Base-by-base conservation (phyloP, 2,113 vertebrate genomes). In the Pteruthius melanotis region DNA sequence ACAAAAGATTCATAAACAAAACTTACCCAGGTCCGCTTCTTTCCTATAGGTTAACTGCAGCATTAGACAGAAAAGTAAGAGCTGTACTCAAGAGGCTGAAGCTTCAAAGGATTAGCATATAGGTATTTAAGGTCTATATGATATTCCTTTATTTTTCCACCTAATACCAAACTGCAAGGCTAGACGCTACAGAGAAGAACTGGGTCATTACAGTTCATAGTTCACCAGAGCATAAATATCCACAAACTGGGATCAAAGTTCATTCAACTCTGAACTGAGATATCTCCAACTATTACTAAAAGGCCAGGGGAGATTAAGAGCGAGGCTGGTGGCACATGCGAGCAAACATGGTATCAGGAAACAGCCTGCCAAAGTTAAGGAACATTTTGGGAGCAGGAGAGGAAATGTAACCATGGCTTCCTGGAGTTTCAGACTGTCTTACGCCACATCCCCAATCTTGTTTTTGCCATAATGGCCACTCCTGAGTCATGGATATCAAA, bases 291-390 rank as follows among this genome's bases (percentile, higher is more conserved):
- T n/a, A 39, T 28, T 64, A 64, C 53, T 60, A 47, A 79, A 80
- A 76, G 44, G 53, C 19, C 52, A 64, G 21, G 61, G 16, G 6
- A 72, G 59, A 83, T 69, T 26, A 92, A 23, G 76, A 74, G 18
- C 0, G 0, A 2, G 24, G 19, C 15, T 30, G 28, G 35, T 27
- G 14, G 44, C 5, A 3, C 45, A 61, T 3, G 26, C 26, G 31
- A 94, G n/a, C 9, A 5, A 83, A 85, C 24, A 68, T 9, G 16
- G 23, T 10, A 59, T 44, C 23, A 66, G 64, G n/a, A 87, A 87
- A 81, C 42, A 44, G 17, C 39, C 60, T 59, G 30, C n/a, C 23
- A 54, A 87, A 87, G 59, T 33, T 35, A 37, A 66, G 42, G 35
- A 71, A 33, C 37, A 30, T 47, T 90, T 50, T 39, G 42, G 35